These are phyloP conservation scores for Hyles euphorbiae DNA, from an alignment of 1,140 invertebrate genomes.

Conservation along the genomic window DNA sequence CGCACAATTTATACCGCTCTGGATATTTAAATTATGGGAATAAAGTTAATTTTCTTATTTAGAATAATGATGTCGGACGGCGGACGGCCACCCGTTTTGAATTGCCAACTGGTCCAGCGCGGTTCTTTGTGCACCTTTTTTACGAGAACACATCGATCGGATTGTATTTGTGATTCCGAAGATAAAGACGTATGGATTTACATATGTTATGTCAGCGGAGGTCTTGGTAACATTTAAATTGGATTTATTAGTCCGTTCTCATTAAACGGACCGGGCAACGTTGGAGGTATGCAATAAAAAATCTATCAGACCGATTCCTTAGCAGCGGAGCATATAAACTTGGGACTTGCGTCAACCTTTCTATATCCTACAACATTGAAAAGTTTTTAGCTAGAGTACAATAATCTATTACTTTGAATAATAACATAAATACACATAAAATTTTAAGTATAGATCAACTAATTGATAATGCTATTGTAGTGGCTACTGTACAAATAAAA, in stretches of 20 bases:
- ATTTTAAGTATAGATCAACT: neutral
- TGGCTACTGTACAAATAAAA: too few species aligned
- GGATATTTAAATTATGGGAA: conserved; percentile 72
- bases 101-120: conserved; percentile 50
- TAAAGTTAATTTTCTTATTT: conserved; percentile 70
- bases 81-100: conserved; percentile 65
- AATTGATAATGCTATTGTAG: neutral
- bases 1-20: conserved; percentile 26
- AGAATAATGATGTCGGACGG: conserved; percentile 57
- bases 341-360: too few species aligned
- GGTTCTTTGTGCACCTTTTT: neutral
- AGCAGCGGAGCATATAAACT: too few species aligned
- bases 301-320: neutral
- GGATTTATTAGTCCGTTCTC: conserved; percentile 66
- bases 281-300: conserved; percentile 42
- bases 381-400: too few species aligned
- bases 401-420: too few species aligned
- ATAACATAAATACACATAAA: too few species aligned
- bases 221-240: conserved; percentile 66
- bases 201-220: conserved; percentile 69
- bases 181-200: conserved; percentile 73
- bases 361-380: too few species aligned
- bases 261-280: conserved; percentile 49
- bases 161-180: conserved; percentile 65
- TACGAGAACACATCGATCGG: conserved; percentile 33